Evolutionary conservation across 2,113 vertebrate genomes (phyloP).

Genomic region (Psophia crepitans): DNA sequence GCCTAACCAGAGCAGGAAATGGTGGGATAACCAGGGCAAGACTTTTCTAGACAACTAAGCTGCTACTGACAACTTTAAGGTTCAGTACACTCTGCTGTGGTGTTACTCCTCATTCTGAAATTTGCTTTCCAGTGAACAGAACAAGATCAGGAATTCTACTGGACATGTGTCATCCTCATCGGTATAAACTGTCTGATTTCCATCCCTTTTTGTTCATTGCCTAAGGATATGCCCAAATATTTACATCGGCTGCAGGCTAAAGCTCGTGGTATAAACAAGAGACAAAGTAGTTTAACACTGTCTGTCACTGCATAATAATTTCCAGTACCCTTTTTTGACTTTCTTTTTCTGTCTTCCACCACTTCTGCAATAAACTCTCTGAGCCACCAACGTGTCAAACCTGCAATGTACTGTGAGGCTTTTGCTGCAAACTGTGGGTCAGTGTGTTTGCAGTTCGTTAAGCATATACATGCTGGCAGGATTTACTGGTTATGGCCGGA

Average conservation of each 20-base stretch:
- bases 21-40: neutral
- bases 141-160: neutral
- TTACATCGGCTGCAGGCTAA: neutral
- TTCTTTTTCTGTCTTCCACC: neutral
- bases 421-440: neutral
- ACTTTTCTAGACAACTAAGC: neutral
- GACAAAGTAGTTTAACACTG: neutral
- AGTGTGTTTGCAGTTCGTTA: neutral
- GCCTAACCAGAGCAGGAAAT: neutral
- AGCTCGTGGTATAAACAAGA: neutral
- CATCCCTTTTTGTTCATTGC: neutral
- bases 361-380: neutral
- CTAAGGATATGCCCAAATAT: neutral
- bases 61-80: neutral
- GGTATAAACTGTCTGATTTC: neutral
- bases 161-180: neutral
- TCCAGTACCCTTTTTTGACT: neutral
- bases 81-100: neutral
- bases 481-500: neutral
- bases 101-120: neutral
- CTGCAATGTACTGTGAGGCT: neutral
- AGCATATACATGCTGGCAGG: neutral
- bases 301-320: neutral
- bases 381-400: neutral
- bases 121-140: neutral